Evolutionary conservation across 2,797 vertebrate species (phyloP), one percentile per base, ranked within the genome.

Genomic region (Platalea minor): DNA sequence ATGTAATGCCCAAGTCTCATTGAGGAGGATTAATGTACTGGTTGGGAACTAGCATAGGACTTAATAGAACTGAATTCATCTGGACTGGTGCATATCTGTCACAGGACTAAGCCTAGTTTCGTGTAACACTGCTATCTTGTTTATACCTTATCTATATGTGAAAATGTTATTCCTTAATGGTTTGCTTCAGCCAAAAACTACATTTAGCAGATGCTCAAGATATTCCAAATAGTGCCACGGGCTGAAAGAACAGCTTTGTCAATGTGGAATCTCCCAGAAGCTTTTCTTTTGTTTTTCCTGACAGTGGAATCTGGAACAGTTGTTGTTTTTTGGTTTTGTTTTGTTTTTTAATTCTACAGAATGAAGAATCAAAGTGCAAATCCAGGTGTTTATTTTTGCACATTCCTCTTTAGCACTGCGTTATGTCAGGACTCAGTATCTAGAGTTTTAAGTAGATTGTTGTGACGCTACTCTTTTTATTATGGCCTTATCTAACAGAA

Each of bases 151-250:
- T 6, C 29, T 86, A 0, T 29, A 25, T 9, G 10, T 73, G 35
- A 48, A 67, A 39, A 17, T 43, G 17, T 46, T 89, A 39, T 11
- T 97, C 91, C 98, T 98, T 98, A 97, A 98, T 85, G 23, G 23
- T 45, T 69, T 83, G 33, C 77, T 95, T 93, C 98, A 99, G 99
- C 97, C 99, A 99, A 96, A 99, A 99, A 89, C 98, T 99, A 53
- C 99, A 99, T 90, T 98, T 99, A 57, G 98, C 99, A 7, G 99
- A 99, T 97, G 98, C 97, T 96, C 99, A 99, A 91, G 99, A 99
- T 86, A 98, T 98, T 95, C 98, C 98, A 39, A 98, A 98, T 95
- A 96, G 98, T 41, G 98, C 99, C 89, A 98, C 98, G 18, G 96
- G 98, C 93, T 99, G 98, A 99, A 73, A 70, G 63, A 60, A 67